Base-by-base conservation (phyloP, 2,888 invertebrate species). In the Pachymerium ferrugineum region DNA sequence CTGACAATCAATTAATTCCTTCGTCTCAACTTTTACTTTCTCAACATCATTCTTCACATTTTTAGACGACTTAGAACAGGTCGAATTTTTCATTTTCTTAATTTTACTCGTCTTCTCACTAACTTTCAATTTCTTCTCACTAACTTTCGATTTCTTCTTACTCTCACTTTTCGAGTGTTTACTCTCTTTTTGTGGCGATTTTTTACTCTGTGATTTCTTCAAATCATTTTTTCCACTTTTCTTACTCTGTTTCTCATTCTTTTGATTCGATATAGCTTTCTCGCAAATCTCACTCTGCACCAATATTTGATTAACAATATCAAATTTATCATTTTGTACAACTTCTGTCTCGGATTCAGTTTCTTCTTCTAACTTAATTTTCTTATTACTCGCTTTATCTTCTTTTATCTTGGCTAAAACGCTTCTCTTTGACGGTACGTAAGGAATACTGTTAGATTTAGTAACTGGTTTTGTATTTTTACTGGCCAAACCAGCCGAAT, bases 251-350 rank as follows among this genome's bases (percentile, higher is more conserved):
- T 31, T 22, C 1, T 30, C 31, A 19, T 70, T 70, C 3, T 19
- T 33, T 4, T 29, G 16, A 35, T 70, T 47, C n/a, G 25, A 31
- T 25, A 72, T 72, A 19, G 74, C 47, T 70, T 70, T 47, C 25
- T 77, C 76, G 69, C 72, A 75, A 30, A 73, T 74, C 30, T 76
- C 76, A 70, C 76, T 75, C 16, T 74, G 75, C 22, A 72, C 74
- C 31, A 77, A 69, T 33, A 77, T 77, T 69, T 75, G 76, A 72
- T 77, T 76, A 22, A 77, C 76, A n/a, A 77, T 25, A 28, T 76
- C 76, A 72, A 76, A 77, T 22, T 76, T 75, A 30, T 73, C 47
- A 16, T 47, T 22, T 47, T 22, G n/a, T 68, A 14, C 19, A 0
- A 29, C 76, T 74, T 28, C 16, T 8, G 67, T 42, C n/a, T 69